Conservation (phyloP, 2,113 vertebrate genomes). For the Oreochromis niloticus region DNA sequence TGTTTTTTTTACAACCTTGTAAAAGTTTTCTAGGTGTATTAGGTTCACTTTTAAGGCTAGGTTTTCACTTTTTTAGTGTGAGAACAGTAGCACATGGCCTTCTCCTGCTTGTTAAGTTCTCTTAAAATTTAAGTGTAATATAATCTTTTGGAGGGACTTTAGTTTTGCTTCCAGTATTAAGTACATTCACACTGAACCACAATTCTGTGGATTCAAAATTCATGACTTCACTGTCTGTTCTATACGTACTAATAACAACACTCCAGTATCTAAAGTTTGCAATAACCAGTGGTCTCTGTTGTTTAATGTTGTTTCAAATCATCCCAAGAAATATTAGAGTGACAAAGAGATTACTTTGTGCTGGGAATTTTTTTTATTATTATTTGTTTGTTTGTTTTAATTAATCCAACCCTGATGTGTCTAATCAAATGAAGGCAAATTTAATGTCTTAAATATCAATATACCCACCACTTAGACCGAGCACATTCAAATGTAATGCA, state of each 20-base stretch:
- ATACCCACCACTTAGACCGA: background rate
- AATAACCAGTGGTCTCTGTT: background rate
- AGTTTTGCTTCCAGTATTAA: background rate
- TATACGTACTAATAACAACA: background rate
- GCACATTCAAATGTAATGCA: background rate
- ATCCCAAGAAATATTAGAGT: background rate
- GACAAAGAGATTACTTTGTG: background rate
- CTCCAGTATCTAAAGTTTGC: background rate
- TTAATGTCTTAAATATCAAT: background rate
- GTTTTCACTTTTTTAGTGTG: background rate
- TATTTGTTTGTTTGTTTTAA: background rate
- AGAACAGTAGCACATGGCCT: constrained; percentile 10
- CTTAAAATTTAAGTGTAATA: background rate
- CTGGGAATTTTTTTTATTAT: background rate
- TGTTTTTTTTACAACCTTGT: background rate
- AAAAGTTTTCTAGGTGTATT: background rate
- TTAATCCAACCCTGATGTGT: background rate
- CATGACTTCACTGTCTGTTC: background rate
- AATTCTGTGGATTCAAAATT: background rate
- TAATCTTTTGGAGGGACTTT: background rate
- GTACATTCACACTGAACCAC: constrained; percentile 1
- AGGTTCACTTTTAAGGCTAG: background rate
- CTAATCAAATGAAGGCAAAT: background rate
- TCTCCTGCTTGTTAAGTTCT: background rate
- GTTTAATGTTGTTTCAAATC: background rate